Evolutionary conservation across 64 coral and sea anemone species (phyloP).

Genomic region (Trachythela sp.): DNA sequence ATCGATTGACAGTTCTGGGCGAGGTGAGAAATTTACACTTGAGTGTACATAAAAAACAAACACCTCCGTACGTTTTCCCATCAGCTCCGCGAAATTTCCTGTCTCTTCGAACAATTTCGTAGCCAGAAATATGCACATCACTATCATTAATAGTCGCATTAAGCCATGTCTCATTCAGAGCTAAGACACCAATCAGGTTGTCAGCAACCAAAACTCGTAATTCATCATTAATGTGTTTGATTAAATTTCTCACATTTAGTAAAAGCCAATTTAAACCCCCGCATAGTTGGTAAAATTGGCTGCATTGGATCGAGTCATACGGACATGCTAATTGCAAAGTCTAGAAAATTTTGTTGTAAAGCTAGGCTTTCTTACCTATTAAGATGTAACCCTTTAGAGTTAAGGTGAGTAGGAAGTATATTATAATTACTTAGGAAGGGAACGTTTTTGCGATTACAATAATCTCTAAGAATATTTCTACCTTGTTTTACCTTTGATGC

Average conservation of each 20-base stretch:
- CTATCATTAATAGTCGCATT: conserved; percentile 1
- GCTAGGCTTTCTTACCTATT: neutral
- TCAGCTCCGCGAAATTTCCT: neutral
- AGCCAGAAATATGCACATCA: neutral
- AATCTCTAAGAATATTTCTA: neutral
- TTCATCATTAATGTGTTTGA: neutral
- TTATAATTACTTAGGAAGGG: conserved; percentile 4
- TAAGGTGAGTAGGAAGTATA: neutral
- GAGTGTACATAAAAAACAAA: neutral
- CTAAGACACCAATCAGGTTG: neutral
- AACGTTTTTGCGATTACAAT: conserved; percentile 5
- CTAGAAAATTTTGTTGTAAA: neutral
- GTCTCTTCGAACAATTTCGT: conserved; percentile 12
- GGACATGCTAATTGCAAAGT: neutral
- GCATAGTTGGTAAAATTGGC: neutral
- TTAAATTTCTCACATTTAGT: neutral
- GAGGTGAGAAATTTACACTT: neutral
- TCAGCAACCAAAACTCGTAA: neutral
- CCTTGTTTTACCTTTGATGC: neutral
- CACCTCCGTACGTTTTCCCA: no score
- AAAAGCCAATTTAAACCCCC: neutral
- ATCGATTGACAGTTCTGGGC: neutral
- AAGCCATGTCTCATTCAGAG: conserved; percentile 14
- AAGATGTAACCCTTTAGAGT: neutral
- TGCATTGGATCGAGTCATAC: neutral